These are phyloP conservation scores for Mystacides longicornis DNA, from an alignment of 2,888 invertebrate genomes.

Conservation along the genomic window DNA sequence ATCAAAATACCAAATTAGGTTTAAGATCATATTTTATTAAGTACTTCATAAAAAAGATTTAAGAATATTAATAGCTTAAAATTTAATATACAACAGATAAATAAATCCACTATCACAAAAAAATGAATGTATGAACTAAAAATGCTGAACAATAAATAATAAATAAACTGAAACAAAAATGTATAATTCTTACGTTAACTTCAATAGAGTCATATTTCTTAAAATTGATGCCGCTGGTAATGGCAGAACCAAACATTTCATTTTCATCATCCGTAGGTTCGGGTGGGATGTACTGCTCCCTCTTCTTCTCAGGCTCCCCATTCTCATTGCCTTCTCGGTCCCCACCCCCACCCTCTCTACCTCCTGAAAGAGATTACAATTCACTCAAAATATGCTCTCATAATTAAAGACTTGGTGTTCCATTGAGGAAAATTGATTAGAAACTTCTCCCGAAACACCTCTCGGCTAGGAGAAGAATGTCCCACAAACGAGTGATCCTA, in stretches of 20 bases:
- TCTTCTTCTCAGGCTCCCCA: conserved; percentile 49
- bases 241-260: conserved; percentile 61
- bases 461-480: no score
- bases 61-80: no score
- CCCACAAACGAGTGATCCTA: no score
- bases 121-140: neutral
- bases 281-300: conserved; percentile 64
- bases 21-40: no score
- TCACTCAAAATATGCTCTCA: no score
- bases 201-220: conserved; percentile 83
- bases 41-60: no score
- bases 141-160: neutral
- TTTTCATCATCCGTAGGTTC: conserved; percentile 64
- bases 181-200: conserved; percentile 60
- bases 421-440: no score
- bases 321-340: conserved; percentile 37
- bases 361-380: no score
- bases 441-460: no score
- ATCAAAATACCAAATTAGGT: neutral
- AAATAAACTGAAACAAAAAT: neutral
- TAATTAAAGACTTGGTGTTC: no score
- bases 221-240: conserved; percentile 84
- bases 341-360: conserved; percentile 16
- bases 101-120: no score
- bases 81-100: no score